Evolutionary conservation across 2,797 vertebrate genomes (phyloP).

Genomic region (Nothura maculosa): DNA sequence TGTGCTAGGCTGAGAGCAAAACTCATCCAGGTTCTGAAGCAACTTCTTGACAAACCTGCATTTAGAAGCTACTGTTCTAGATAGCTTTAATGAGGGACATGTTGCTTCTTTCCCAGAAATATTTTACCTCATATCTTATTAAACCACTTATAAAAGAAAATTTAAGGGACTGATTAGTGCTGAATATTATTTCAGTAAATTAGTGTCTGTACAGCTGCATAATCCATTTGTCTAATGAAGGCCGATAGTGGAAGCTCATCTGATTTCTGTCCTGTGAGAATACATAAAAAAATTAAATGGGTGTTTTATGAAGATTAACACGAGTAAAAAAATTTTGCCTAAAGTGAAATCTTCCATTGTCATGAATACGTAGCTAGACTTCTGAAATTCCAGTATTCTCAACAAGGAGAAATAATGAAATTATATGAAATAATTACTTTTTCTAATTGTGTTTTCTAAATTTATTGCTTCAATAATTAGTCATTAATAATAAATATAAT

Average conservation of each 20-base stretch:
- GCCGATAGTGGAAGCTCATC: not conserved
- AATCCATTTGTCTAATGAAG: not conserved
- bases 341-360: not conserved
- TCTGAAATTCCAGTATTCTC: not conserved
- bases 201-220: not conserved
- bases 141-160: not conserved
- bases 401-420: not conserved
- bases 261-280: not conserved
- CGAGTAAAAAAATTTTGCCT: not conserved
- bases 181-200: not conserved
- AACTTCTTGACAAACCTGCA: not conserved
- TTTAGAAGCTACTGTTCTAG: not conserved
- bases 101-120: fast-evolving
- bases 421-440: not conserved
- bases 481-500: not conserved
- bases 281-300: not conserved
- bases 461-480: not conserved
- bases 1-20: not conserved
- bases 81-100: not conserved
- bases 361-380: not conserved
- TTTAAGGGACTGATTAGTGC: not conserved
- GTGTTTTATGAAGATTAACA: not conserved
- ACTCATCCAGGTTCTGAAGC: not conserved
- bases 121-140: not conserved
- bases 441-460: not conserved